phyloP scores from a whole-genome alignment of 2,113 vertebrate species.

The Barnardius zonarius region DNA sequence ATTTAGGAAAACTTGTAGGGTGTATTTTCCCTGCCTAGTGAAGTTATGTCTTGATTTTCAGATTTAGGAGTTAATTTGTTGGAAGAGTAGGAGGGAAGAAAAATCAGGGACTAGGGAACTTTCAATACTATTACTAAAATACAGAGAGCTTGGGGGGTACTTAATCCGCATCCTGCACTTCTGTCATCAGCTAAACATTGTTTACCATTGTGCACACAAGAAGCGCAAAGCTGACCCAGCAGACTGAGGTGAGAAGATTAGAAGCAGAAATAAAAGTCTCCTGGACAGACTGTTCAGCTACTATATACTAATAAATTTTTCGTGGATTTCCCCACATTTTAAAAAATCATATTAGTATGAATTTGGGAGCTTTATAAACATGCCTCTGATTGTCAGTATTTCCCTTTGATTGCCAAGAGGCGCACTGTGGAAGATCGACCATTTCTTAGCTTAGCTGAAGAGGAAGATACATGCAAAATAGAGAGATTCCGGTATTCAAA shows the following conservation, averaged over 20 bases:
- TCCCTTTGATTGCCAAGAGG: not conserved
- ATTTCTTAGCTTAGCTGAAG: not conserved
- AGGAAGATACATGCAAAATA: not conserved
- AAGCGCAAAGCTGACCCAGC: conserved; percentile 55
- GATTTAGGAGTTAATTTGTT: conserved; percentile 38
- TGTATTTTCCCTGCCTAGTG: conserved; percentile 15
- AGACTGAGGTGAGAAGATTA: conserved; percentile 56
- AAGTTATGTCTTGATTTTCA: conserved; percentile 41
- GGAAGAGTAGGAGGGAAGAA: conserved; percentile 3
- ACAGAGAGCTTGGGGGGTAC: conserved; percentile 15
- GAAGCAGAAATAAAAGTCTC: conserved; percentile 60
- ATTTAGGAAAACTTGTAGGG: conserved; percentile 44
- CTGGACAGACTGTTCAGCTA: conserved; percentile 49
- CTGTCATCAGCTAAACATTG: conserved; percentile 46
- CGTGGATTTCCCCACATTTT: not conserved
- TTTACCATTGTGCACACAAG: conserved; percentile 43
- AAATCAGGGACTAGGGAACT: not conserved
- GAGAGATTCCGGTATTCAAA: not conserved
- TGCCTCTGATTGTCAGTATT: not conserved
- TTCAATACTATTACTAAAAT: not conserved
- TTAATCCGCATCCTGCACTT: conserved; percentile 44
- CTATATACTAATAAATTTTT: conserved; percentile 58
- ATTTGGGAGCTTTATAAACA: not conserved
- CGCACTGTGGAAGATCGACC: not conserved
- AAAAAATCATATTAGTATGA: conserved; percentile 35